A percentile compares a stretch with the other conserved stretches of the same genome.
Evolutionary conservation across 1,140 invertebrate genomes (phyloP).

Genomic region (Drosophila sp.): DNA sequence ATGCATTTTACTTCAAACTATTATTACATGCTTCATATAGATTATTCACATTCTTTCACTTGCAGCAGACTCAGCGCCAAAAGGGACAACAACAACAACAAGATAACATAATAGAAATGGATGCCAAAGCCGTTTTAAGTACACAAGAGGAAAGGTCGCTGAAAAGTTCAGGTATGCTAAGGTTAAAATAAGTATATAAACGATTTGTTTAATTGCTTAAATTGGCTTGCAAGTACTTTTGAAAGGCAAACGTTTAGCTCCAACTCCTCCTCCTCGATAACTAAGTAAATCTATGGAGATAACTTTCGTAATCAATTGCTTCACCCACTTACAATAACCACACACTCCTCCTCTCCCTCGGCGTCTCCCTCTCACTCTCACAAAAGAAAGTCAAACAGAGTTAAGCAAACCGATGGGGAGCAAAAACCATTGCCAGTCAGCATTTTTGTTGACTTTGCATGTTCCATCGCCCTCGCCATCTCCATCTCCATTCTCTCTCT

Average conservation of each 20-base stretch:
- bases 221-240: not conserved
- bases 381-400: conserved; percentile 28
- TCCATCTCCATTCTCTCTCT: conserved; percentile 28
- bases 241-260: not conserved
- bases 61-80: conserved; percentile 50
- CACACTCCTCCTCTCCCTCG: not conserved
- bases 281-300: conserved; percentile 6
- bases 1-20: conserved; percentile 59
- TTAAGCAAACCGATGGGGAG: conserved; percentile 32
- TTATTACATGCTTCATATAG: conserved; percentile 78
- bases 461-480: not conserved
- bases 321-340: conserved; percentile 5
- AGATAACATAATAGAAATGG: conserved; percentile 48
- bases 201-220: not conserved
- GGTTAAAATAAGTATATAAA: not conserved
- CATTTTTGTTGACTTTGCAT: conserved; percentile 36
- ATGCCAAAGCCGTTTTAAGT: conserved; percentile 71
- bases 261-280: not conserved
- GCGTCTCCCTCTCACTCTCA: too few relatives aligned
- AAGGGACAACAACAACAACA: conserved; percentile 23
- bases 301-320: conserved; percentile 21
- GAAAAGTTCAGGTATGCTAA: conserved; percentile 69
- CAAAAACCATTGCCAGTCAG: conserved; percentile 31
- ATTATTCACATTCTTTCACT: conserved; percentile 72
- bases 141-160: conserved; percentile 69